Percentiles rank a stretch among this genome's conserved stretches.
These are phyloP conservation scores for Lutjanus argentimaculatus DNA, from an alignment of 2,797 vertebrate species.

Conservation along the genomic window DNA sequence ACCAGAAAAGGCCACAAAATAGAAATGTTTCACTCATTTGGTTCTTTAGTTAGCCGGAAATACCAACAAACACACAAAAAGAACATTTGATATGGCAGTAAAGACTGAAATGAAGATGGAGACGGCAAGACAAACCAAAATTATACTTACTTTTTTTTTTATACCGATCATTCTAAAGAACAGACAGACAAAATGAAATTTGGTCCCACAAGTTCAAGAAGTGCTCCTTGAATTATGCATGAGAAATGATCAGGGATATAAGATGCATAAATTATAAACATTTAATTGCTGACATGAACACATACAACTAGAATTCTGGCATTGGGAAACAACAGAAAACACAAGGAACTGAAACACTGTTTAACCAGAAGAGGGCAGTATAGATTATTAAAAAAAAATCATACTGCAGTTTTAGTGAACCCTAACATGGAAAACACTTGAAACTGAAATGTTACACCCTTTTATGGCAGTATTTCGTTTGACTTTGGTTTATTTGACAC, in stretches of 20 bases:
- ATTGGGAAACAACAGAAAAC: not conserved
- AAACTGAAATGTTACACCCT: constrained; percentile 37
- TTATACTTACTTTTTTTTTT: constrained; percentile 9
- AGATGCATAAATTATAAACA: constrained; percentile 54
- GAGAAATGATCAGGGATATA: constrained; percentile 26
- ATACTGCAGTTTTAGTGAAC: constrained; percentile 11
- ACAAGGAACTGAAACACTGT: constrained; percentile 12
- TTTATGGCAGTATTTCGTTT: constrained; percentile 47
- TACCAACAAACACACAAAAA: constrained; percentile 45
- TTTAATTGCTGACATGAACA: constrained; percentile 23
- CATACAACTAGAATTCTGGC: constrained; percentile 11
- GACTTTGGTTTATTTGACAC: constrained; percentile 71
- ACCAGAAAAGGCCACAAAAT: constrained; percentile 69
- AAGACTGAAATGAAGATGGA: constrained; percentile 55
- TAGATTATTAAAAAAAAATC: constrained; percentile 23
- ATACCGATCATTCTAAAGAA: constrained; percentile 17
- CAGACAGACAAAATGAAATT: constrained; percentile 50
- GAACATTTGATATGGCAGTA: constrained; percentile 44
- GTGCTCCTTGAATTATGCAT: constrained; percentile 50
- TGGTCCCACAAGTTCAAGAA: constrained; percentile 77
- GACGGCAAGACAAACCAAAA: constrained; percentile 46
- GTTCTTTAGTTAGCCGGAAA: constrained; percentile 73
- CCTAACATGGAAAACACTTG: constrained; percentile 7
- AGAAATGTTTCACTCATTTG: constrained; percentile 77
- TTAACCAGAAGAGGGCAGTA: constrained; percentile 78